These are phyloP conservation scores for Ceratitis capitata DNA, from an alignment of 1,140 invertebrate genomes.

Conservation along the genomic window DNA sequence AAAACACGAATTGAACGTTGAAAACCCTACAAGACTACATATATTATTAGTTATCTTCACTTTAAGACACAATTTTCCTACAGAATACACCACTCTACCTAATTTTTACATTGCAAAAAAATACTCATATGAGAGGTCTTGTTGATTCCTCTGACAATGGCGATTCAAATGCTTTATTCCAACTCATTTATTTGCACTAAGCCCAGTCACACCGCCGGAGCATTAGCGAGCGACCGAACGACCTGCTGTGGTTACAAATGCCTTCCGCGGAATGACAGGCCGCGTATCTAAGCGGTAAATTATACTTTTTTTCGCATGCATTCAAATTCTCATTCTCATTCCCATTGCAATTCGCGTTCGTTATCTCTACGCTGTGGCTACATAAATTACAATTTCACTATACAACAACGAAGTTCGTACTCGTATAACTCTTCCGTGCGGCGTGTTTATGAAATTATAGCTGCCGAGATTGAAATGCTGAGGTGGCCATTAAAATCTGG, in stretches of 20 bases:
- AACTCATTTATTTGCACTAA: background rate
- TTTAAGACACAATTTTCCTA: no score
- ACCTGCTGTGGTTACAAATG: no score
- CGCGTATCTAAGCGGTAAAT: background rate
- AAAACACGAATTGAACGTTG: no score
- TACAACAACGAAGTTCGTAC: no score
- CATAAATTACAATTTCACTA: slow-evolving; percentile 19
- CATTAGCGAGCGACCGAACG: background rate
- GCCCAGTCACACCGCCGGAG: background rate
- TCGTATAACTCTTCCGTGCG: slow-evolving; percentile 24
- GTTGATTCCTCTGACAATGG: background rate
- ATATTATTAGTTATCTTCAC: no score
- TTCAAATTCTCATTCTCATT: background rate
- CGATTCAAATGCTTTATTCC: background rate
- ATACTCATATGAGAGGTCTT: background rate
- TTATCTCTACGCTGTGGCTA: slow-evolving; percentile 29
- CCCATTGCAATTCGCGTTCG: background rate
- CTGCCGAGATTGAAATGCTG: slow-evolving; percentile 32
- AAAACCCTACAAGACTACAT: no score
- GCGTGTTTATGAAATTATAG: slow-evolving; percentile 34
- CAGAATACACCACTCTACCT: no score
- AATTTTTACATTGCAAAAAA: no score
- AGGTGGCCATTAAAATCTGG: slow-evolving; percentile 37
- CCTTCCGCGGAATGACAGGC: background rate
- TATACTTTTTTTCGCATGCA: background rate